phyloP scores from a whole-genome alignment of 2,888 invertebrate genomes.

The Alcis repandata region DNA sequence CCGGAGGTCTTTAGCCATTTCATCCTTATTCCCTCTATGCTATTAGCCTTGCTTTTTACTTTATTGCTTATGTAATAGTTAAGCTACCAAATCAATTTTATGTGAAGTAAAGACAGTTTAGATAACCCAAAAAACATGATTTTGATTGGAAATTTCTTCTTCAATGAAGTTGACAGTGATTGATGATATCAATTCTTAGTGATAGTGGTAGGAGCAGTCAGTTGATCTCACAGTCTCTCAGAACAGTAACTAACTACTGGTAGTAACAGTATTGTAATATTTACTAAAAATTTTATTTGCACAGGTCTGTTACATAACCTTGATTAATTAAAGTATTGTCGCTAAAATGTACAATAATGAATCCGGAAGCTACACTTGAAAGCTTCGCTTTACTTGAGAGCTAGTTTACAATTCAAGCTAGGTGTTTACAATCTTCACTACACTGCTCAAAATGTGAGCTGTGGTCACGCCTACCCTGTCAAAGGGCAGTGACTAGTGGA shows the following conservation, averaged over 20 bases:
- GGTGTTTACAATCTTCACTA: too few relatives aligned
- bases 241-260: too few relatives aligned
- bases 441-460: too few relatives aligned
- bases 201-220: slow-evolving; percentile 56
- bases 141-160: slow-evolving; percentile 38
- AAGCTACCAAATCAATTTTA: neutral
- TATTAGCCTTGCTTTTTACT: too few relatives aligned
- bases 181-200: slow-evolving; percentile 60
- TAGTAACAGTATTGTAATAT: slow-evolving; percentile 1
- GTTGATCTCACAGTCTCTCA: slow-evolving; percentile 57
- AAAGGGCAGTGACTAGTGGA: too few relatives aligned
- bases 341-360: neutral
- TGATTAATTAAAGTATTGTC: neutral
- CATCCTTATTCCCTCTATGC: too few relatives aligned
- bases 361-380: neutral
- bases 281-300: neutral
- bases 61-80: slow-evolving; percentile 4
- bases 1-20: too few relatives aligned
- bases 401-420: neutral
- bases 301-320: slow-evolving; percentile 43
- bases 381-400: neutral
- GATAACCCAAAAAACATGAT: slow-evolving; percentile 3
- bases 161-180: slow-evolving; percentile 63
- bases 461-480: too few relatives aligned
- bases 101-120: slow-evolving; percentile 4